Evolutionary conservation across 1,140 invertebrate genomes (phyloP), one percentile per base, ranked within the genome.

Genomic region (Anoplolepis gracilipes): DNA sequence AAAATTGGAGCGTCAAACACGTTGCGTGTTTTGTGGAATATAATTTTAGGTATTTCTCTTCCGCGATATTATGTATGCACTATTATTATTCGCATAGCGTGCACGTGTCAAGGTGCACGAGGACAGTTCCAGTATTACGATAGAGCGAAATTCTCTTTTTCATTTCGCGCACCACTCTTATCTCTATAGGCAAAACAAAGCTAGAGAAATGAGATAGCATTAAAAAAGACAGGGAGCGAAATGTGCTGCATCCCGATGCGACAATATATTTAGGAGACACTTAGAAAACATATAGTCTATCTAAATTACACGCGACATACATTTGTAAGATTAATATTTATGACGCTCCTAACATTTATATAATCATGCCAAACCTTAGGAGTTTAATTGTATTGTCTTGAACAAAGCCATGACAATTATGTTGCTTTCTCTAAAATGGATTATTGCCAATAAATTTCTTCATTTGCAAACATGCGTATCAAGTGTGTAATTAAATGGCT

Each of bases 151-250:
- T 82, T 82, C 57, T 46, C 65, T 33, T 57, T 49, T 81, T 59
- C 46, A 81, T 81, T 81, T 57, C 64, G 46, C 22, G 11, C 49
- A n/a, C 28, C 57, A 16, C 13, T 81, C 46, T 76, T 81, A 81
- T 69, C 64, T 81, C 64, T n/a, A 16, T 2, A 6, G 2, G 22
- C 33, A 57, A 57, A 81, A 55, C 33, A 55, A 16, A 39, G 28
- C 62, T 69, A 28, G 62, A 28, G 62, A 55, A 69, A 39, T 33
- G 25, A 39, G 33, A 70, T 42, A 25, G 6, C 33, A 46, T 39
- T 69, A 57, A 33, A 55, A n/a, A 49, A 46, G 42, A 46, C 0
- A 46, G 42, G 19, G 46, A 19, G 46, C 16, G 22, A 65, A 30
- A 33, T 7, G 22, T 19, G 13, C 22, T 25, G 61, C 13, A 55